A percentile compares a stretch with the other conserved stretches of the same genome.
These are phyloP conservation scores for Ostrea edulis DNA, from an alignment of 1,140 invertebrate genomes.

Conservation along the genomic window DNA sequence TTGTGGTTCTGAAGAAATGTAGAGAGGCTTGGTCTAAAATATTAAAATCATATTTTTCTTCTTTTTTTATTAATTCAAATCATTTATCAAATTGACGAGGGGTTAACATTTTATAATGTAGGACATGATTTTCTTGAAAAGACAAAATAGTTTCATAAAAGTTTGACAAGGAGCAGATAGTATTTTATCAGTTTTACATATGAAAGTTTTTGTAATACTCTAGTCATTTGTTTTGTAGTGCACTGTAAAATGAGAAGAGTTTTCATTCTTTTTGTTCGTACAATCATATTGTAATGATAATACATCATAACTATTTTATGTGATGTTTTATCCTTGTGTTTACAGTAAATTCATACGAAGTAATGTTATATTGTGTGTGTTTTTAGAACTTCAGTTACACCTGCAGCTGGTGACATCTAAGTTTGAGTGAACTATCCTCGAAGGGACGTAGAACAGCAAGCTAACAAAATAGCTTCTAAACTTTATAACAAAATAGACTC, in stretches of 20 bases:
- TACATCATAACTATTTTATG: conserved; percentile 29
- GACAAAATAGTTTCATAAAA: not conserved
- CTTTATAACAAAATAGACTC: too few relatives aligned
- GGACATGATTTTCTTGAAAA: too few relatives aligned
- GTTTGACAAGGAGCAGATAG: not conserved
- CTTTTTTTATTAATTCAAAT: not conserved
- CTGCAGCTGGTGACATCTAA: too few relatives aligned
- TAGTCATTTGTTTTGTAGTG: conserved; percentile 28
- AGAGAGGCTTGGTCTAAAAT: not conserved
- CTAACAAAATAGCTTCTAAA: too few relatives aligned
- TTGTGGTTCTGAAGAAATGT: not conserved
- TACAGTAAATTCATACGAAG: conserved; percentile 31
- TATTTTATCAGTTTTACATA: conserved; percentile 20
- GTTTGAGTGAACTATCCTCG: too few relatives aligned
- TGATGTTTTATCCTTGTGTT: conserved; percentile 13
- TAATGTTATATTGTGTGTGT: too few relatives aligned
- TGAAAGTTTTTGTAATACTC: not conserved
- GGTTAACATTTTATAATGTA: too few relatives aligned
- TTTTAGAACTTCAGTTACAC: too few relatives aligned
- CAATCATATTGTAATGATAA: conserved; percentile 30
- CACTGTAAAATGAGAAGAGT: conserved; percentile 9
- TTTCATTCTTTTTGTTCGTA: conserved; percentile 33
- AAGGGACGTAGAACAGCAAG: too few relatives aligned
- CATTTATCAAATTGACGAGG: too few relatives aligned
- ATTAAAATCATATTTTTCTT: not conserved